Conservation (phyloP, 2,888 invertebrate genomes). For the Actias luna region DNA sequence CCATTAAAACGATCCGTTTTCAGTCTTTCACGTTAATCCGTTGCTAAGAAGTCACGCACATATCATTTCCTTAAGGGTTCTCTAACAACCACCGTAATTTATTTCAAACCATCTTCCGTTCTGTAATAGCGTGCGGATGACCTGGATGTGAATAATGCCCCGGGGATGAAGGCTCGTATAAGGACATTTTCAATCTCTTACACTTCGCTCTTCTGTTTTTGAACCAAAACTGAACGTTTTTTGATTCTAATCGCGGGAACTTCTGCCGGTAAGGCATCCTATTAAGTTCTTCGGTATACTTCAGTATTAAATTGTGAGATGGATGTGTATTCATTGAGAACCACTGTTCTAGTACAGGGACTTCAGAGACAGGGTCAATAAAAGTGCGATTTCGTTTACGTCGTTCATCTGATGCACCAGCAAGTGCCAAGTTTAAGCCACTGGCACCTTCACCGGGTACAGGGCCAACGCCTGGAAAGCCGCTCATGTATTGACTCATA, state of each 20-base stretch:
- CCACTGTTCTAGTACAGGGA: constrained; percentile 96
- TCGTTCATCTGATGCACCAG: constrained; percentile 89
- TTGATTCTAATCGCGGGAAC: constrained; percentile 98
- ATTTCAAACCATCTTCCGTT: constrained; percentile 70
- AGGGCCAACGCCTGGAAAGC: constrained; percentile 77
- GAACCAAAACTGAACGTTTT: constrained; percentile 99
- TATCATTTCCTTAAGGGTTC: constrained; percentile 13
- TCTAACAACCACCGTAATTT: constrained; percentile 25
- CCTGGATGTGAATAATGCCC: constrained; percentile 83
- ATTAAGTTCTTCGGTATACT: constrained; percentile 98
- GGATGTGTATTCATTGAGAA: constrained; percentile 99
- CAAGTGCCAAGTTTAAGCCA: constrained; percentile 84
- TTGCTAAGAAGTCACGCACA: constrained; percentile 34
- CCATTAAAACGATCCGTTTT: constrained; percentile 67
- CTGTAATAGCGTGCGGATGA: constrained; percentile 78
- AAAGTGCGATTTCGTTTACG: constrained; percentile 98
- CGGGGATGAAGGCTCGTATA: constrained; percentile 88
- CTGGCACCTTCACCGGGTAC: constrained; percentile 82
- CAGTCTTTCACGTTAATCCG: constrained; percentile 69
- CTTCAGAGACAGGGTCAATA: constrained; percentile 99
- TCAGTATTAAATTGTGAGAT: constrained; percentile 97
- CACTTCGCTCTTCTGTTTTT: constrained; percentile 99
- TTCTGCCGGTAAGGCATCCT: constrained; percentile 98
- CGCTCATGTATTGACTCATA: constrained; percentile 92
- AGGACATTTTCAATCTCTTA: constrained; percentile 95